Conservation (phyloP, 2,797 vertebrate genomes). For the Mus spretus region DNA sequence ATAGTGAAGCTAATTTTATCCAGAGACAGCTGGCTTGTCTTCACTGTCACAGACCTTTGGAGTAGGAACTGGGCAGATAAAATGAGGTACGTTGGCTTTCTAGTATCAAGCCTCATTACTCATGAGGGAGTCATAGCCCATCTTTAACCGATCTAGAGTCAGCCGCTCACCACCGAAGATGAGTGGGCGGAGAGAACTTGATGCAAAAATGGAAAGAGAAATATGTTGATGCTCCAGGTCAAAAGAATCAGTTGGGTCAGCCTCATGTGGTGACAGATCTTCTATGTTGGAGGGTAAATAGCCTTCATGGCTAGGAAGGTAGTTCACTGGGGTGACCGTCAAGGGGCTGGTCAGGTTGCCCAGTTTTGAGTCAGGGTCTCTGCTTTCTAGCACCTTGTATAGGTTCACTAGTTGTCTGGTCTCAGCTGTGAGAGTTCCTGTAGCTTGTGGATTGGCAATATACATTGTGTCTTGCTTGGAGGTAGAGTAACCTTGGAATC, state of each 20-base stretch:
- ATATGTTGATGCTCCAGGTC: slow-evolving; percentile 82
- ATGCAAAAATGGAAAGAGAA: slow-evolving; percentile 68
- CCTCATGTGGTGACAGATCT: slow-evolving; percentile 57
- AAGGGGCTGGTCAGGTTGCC: slow-evolving; percentile 74
- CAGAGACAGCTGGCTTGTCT: background rate
- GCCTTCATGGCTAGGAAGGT: slow-evolving; percentile 58
- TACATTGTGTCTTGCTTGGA: background rate
- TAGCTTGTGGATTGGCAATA: background rate
- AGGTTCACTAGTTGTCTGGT: slow-evolving; percentile 77
- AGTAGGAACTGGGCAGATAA: background rate
- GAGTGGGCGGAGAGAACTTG: slow-evolving; percentile 73
- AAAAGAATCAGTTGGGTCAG: rapidly evolving
- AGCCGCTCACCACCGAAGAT: slow-evolving; percentile 87
- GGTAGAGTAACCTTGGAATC: background rate
- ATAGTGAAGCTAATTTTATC: background rate
- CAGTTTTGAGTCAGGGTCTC: slow-evolving; percentile 77
- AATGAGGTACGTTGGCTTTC: background rate
- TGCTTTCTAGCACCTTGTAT: slow-evolving; percentile 91
- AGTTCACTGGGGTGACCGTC: slow-evolving; percentile 57
- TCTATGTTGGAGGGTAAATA: slow-evolving; percentile 88
- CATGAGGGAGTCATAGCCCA: slow-evolving; percentile 88
- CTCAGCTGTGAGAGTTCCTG: background rate
- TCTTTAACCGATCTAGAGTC: slow-evolving; percentile 92
- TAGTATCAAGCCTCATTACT: slow-evolving; percentile 25
- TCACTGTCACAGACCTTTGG: background rate